Percentiles rank a stretch among this genome's conserved stretches.
These are phyloP conservation scores for Gorsachius magnificus DNA, from an alignment of 2,797 vertebrate species.

Conservation along the genomic window DNA sequence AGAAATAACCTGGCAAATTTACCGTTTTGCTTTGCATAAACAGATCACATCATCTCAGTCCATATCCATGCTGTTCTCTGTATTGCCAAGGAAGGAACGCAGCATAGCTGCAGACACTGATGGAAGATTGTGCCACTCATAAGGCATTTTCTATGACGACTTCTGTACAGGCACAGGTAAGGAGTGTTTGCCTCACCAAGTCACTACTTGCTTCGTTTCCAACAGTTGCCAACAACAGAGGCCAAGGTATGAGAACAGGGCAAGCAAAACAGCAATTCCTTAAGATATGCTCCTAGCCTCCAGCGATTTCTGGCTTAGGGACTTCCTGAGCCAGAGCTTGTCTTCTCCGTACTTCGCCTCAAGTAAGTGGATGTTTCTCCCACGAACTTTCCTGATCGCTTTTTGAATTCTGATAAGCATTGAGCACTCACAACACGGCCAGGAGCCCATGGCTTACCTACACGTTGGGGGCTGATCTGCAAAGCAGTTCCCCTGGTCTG, in stretches of 20 bases:
- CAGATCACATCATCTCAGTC: not conserved
- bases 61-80: rapidly evolving
- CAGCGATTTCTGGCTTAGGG: conserved; percentile 9
- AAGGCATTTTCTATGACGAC: not conserved
- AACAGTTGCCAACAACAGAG: not conserved
- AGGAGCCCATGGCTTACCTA: not conserved
- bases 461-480: not conserved
- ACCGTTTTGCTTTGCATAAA: conserved; percentile 21
- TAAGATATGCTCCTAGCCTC: conserved; percentile 1
- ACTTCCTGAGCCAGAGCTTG: not conserved
- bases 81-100: not conserved
- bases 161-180: not conserved
- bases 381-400: not conserved
- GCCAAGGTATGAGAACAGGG: not conserved
- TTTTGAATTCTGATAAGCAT: not conserved
- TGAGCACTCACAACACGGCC: not conserved
- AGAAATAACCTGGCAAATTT: conserved; percentile 41
- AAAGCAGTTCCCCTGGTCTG: not conserved
- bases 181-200: not conserved
- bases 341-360: not conserved
- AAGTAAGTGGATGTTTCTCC: not conserved
- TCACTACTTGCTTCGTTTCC: not conserved
- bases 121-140: not conserved
- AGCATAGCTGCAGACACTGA: not conserved
- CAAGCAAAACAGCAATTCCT: conserved; percentile 2